Evolutionary conservation across 2,797 vertebrate genomes (phyloP), one percentile per base, ranked within the genome.

Genomic region (Amphiprion clarkii): DNA sequence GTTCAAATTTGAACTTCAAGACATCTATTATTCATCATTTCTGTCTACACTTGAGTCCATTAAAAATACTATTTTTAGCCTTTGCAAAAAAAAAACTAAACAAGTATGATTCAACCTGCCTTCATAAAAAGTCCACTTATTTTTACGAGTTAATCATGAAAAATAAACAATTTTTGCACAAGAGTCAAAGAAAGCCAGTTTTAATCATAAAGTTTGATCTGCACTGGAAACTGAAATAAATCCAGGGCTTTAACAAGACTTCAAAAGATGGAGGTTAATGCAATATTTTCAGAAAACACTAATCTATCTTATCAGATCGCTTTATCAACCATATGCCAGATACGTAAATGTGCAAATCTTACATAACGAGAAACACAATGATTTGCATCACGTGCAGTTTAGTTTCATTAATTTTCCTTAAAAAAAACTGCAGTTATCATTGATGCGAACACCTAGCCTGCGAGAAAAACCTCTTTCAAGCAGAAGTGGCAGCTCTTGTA

Each of bases 311-410:
- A 68, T 85, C 65, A 71, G 52, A 66, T 82, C 36, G 40, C 0
- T 0, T 31, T 29, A 52, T 10, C 3, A 23, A 68, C 7, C 0
- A 19, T 62, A 78, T 53, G 11, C 16, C 6, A 5, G 16, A 46
- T 42, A 6, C 10, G 23, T 23, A 23, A 23, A 23, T 7, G 80
- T 68, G 79, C 57, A 89, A 82, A 83, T 52, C 9, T 6, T 17
- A 16, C 46, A 44, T 29, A 2, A 12, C 5, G 1, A 16, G 1
- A 59, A 65, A 25, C 10, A 3, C 0, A 13, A 10, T 17, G 14
- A 76, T 74, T 68, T 78, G 63, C 59, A 78, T 85, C 33, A 65
- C n/a, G 23, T 52, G 0, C 1, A 12, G 10, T 13, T 66, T 1
- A 13, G 4, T 36, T 68, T 68, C 16, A 9, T 39, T 12, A 6